Evolutionary conservation across 2,797 vertebrate species (phyloP).

Genomic region (Anguilla megastoma): DNA sequence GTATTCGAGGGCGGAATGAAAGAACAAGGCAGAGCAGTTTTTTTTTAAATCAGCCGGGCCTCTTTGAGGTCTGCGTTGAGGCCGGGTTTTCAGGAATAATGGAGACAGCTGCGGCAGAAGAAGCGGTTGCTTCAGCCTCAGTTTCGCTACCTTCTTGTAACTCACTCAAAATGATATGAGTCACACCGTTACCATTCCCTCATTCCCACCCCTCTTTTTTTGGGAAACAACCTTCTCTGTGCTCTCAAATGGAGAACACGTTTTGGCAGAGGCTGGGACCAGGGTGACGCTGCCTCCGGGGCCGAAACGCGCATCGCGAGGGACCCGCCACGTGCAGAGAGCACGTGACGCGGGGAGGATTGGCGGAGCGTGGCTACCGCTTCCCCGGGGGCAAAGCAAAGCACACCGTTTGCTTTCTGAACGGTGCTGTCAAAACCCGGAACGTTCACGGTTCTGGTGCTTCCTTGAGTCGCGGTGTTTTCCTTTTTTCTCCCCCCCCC

Average conservation of each 20-base stretch:
- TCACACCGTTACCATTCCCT: constrained; percentile 19
- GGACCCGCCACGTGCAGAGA: neutral
- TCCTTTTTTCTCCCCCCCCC: neutral
- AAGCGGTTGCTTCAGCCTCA: constrained; percentile 17
- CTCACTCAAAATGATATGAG: constrained; percentile 20
- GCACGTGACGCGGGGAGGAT: constrained; percentile 42
- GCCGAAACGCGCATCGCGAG: neutral
- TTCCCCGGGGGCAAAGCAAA: neutral
- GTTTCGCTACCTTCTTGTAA: constrained; percentile 13
- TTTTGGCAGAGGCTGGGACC: neutral
- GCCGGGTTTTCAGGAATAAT: neutral
- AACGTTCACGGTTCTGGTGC: neutral
- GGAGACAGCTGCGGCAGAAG: neutral
- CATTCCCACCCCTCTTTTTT: neutral
- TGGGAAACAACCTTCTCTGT: neutral
- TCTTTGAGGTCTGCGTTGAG: neutral
- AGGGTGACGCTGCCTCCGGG: neutral
- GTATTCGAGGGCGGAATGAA: neutral
- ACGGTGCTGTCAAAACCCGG: constrained; percentile 23
- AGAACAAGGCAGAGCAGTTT: neutral
- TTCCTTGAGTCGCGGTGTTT: neutral
- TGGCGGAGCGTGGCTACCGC: neutral
- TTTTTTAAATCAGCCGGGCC: neutral
- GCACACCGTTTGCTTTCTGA: constrained; percentile 14
- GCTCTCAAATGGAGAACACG: neutral